These are phyloP conservation scores for Epicampocera succincta DNA, from an alignment of 2,888 invertebrate species.

Conservation along the genomic window DNA sequence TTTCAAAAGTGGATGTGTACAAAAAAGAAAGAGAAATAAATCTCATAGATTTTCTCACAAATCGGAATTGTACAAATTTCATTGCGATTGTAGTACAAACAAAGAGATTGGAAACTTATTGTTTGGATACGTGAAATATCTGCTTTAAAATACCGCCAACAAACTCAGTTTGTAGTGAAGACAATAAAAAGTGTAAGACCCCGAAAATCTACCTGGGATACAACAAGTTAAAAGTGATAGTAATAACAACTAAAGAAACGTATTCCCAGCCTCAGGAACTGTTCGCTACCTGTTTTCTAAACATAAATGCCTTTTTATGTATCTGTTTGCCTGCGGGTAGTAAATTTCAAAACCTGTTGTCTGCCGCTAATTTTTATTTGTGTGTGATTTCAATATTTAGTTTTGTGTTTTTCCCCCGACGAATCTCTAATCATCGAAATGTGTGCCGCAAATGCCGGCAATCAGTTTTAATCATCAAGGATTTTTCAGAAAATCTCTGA, in stretches of 20 bases:
- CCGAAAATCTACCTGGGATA: slow-evolving; percentile 31
- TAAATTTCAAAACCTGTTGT: slow-evolving; percentile 2
- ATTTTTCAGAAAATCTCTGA: too few relatives aligned
- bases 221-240: not conserved
- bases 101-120: not conserved
- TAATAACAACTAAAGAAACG: not conserved
- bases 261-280: not conserved
- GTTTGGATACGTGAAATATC: not conserved
- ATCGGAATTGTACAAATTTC: slow-evolving; percentile 2
- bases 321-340: not conserved
- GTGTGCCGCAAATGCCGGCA: too few relatives aligned
- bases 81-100: not conserved
- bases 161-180: not conserved
- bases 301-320: not conserved
- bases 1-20: not conserved
- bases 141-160: slow-evolving; percentile 10
- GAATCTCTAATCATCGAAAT: too few relatives aligned
- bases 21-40: not conserved
- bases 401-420: too few relatives aligned
- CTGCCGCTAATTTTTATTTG: not conserved
- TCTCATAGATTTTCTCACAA: slow-evolving; percentile 14
- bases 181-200: not conserved
- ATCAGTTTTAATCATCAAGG: too few relatives aligned
- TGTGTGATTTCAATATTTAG: not conserved
- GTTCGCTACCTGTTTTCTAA: slow-evolving; percentile 35